Base-by-base conservation (phyloP, 2,113 vertebrate species). In the Brachypteracias leptosomus region DNA sequence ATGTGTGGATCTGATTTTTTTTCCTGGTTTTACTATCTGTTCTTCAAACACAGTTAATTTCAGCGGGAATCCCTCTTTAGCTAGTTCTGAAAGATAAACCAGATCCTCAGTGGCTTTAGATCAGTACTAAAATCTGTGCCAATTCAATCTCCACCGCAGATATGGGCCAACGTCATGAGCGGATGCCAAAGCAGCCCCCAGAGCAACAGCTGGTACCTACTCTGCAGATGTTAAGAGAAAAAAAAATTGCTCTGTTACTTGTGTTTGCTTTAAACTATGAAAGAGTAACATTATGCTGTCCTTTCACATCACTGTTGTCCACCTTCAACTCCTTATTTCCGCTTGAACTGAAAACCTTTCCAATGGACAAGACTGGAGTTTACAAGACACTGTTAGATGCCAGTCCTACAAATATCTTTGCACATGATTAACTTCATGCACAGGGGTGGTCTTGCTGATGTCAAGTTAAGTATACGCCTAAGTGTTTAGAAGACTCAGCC, bases 391-490 rank as follows among this genome's bases (percentile, higher is more conserved):
- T 70, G 12, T n/a, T 79, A 83, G 51, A 46, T 95, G 63, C 29
- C 42, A 77, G 51, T 86, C 42, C 68, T 52, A 84, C 75, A 74
- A 92, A 63, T 42, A 62, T 77, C 51, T 71, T 93, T 86, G 76
- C 38, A 67, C 33, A 55, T 71, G 51, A 33, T 86, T 86, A 88
- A 63, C 46, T 88, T 88, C 76, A 84, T 47, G 26, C 65, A 59
- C 90, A 55, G n/a, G 59, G 76, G 72, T 90, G 88, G 83, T 95
- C 94, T 79, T 90, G 55, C 47, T 88, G 67, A 86, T 95, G 76
- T 95, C 89, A 90, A 93, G 22, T 90, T 93, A 95, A 93, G 68
- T 51, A 93, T 59, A 77, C 74, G 76, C 20, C 55, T 74, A 83
- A 95, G 72, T 87, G 79, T 89, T 95, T 89, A 95, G 76, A 92